Evolutionary conservation across 2,797 vertebrate genomes (phyloP).

Genomic region (Menidia menidia): DNA sequence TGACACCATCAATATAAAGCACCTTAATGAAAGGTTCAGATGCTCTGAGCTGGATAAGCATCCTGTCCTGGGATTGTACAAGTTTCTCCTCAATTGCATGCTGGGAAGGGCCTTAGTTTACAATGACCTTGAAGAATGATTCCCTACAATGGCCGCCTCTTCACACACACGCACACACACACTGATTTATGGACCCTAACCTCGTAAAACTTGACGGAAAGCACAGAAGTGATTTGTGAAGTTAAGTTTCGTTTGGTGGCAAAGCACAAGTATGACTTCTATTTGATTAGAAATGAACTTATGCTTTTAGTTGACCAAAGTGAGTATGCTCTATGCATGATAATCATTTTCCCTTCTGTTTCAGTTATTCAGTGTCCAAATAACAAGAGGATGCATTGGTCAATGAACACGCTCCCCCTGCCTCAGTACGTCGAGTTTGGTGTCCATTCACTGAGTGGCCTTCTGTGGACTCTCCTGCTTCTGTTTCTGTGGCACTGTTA

Average conservation of each 20-base stretch:
- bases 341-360: conserved; percentile 27
- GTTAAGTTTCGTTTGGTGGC: too few species aligned
- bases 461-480: conserved; percentile 87
- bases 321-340: too few species aligned
- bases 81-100: conserved; percentile 30
- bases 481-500: conserved; percentile 93
- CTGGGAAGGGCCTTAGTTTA: conserved; percentile 22
- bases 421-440: conserved; percentile 78
- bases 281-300: too few species aligned
- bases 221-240: too few species aligned
- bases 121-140: conserved; percentile 5
- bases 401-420: conserved; percentile 80
- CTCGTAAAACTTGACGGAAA: too few species aligned
- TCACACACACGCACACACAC: too few species aligned
- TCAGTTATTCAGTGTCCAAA: conserved; percentile 22
- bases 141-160: too few species aligned
- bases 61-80: conserved; percentile 18
- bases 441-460: conserved; percentile 84
- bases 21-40: conserved; percentile 4
- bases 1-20: neutral
- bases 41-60: conserved; percentile 4
- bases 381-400: conserved; percentile 72
- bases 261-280: too few species aligned
- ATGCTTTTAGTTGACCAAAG: too few species aligned
- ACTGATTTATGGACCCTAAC: too few species aligned